phyloP scores from a whole-genome alignment of 2,113 vertebrate genomes.

The Solenodon paradoxus region DNA sequence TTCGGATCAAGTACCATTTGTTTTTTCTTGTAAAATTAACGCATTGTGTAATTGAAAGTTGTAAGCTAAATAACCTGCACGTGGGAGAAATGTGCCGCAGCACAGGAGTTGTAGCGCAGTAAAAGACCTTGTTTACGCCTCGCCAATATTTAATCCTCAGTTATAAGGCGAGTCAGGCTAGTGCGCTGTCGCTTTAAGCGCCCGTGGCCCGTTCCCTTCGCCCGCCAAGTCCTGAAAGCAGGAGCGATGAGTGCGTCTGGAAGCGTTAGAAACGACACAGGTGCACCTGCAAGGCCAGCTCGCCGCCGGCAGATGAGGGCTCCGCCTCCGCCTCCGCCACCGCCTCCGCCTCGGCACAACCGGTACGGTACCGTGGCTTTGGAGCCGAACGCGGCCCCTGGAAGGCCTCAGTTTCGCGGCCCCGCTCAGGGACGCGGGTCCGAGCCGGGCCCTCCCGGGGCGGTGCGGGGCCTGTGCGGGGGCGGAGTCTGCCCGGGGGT shows the following conservation, averaged over 20 bases:
- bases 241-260: background rate
- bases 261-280: background rate
- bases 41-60: too few species aligned
- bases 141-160: background rate
- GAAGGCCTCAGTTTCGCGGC: too few species aligned
- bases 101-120: background rate
- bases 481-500: background rate
- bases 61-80: too few species aligned
- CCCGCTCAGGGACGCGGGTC: background rate
- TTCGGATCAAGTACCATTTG: too few species aligned
- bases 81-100: too few species aligned
- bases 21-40: too few species aligned
- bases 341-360: slow-evolving; percentile 56
- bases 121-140: background rate
- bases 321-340: too few species aligned
- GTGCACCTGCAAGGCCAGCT: background rate
- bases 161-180: background rate
- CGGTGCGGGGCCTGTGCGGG: background rate
- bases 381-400: background rate
- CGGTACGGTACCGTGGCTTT: background rate
- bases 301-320: too few species aligned
- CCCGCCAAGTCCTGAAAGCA: background rate
- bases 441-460: background rate
- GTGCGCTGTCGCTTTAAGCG: background rate
- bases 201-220: background rate